Percentiles rank a stretch among this genome's conserved stretches.
These are phyloP conservation scores for Napeogenes inachia DNA, from an alignment of 2,888 invertebrate species.

Conservation along the genomic window DNA sequence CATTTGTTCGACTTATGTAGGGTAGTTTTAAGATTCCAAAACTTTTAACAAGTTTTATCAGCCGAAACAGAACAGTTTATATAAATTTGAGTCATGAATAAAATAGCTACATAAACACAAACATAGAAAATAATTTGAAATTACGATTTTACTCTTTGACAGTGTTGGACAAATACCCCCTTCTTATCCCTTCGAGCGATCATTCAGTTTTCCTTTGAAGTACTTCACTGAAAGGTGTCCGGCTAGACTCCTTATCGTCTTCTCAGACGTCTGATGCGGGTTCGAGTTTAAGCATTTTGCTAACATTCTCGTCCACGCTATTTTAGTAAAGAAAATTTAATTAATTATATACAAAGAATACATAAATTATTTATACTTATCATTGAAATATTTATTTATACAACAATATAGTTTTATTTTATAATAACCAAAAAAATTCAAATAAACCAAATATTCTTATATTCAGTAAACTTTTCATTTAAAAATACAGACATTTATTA, in stretches of 20 bases:
- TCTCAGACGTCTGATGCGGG: not conserved
- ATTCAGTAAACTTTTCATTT: conserved; percentile 1
- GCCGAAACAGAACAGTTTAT: too few relatives aligned
- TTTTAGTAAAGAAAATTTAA: not conserved
- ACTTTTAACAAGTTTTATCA: too few relatives aligned
- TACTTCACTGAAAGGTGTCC: not conserved
- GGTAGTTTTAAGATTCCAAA: too few relatives aligned
- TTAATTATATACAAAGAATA: not conserved
- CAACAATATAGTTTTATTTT: too few relatives aligned
- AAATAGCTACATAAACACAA: too few relatives aligned
- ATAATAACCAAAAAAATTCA: too few relatives aligned
- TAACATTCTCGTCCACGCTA: too few relatives aligned
- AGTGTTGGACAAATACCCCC: not conserved
- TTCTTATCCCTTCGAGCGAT: not conserved
- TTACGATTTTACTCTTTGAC: not conserved
- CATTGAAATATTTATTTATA: not conserved
- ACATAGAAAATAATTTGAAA: too few relatives aligned
- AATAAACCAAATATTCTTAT: not conserved
- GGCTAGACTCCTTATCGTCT: conserved; percentile 3
- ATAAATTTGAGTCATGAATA: too few relatives aligned
- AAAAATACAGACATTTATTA: conserved; percentile 16
- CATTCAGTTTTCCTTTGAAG: conserved; percentile 1
- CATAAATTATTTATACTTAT: not conserved
- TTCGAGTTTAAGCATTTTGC: not conserved
- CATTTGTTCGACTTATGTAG: not conserved